Conservation (phyloP, 2,888 invertebrate genomes). For the Caenorhabditis afra region DNA sequence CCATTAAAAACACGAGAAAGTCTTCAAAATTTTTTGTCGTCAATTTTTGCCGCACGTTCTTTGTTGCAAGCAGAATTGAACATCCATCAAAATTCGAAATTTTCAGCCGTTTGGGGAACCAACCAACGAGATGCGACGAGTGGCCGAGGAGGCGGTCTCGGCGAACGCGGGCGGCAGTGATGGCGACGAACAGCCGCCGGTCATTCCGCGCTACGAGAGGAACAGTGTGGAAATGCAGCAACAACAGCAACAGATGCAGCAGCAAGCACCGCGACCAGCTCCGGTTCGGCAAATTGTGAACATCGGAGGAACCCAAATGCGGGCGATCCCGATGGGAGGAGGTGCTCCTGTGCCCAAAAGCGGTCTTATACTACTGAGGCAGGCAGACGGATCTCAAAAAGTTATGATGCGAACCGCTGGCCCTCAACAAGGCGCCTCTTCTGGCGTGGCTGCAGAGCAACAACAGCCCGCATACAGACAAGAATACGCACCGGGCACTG, state of each 20-base stretch:
- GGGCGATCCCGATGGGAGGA: constrained; percentile 9
- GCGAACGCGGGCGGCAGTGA: constrained; percentile 24
- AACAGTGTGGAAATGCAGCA: constrained; percentile 1
- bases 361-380: constrained; percentile 24
- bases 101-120: constrained; percentile 63
- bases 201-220: constrained; percentile 57
- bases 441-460: neutral
- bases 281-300: constrained; percentile 25
- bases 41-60: too few relatives aligned
- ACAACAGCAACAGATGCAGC: constrained; percentile 1
- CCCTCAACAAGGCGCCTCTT: neutral
- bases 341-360: neutral
- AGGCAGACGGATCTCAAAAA: constrained; percentile 8
- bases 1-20: too few relatives aligned
- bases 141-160: constrained; percentile 56
- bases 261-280: neutral
- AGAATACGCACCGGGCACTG: constrained; percentile 7
- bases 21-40: too few relatives aligned
- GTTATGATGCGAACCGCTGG: constrained; percentile 9
- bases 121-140: constrained; percentile 45
- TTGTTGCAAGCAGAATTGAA: too few relatives aligned
- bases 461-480: neutral
- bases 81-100: neutral
- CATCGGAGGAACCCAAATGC: constrained; percentile 19
- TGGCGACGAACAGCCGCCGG: constrained; percentile 52